Base-by-base conservation (phyloP, 64 coral and sea anemone species). In the Stylophora pistillata region DNA sequence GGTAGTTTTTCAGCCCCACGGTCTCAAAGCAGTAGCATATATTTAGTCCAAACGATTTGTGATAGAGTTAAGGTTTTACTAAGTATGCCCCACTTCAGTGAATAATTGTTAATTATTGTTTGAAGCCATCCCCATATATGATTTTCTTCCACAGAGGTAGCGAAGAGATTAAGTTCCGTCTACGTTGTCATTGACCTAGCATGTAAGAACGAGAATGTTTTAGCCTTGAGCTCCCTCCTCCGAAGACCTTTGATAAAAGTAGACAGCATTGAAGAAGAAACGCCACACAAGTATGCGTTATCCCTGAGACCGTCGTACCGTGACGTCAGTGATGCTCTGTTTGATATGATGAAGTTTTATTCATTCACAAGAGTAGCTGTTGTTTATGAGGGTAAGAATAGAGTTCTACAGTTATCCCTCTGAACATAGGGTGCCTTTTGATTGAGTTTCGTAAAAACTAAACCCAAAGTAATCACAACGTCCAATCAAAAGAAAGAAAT, bases 321-420 rank as follows among this genome's bases (percentile, higher is more conserved):
- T 15, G 54, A 78, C 12, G 69, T 92, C 9, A 69, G 73, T 60
- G 33, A 72, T 55, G 90, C 90, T 28, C 27, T 92, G 25, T 86
- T 76, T 57, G 90, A 92, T 69, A 41, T 92, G 13, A 74, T 75
- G 15, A 60, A 77, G 15, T 92, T 86, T 70, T 92, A 86, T 21
- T 34, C 34, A 18, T 92, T 86, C 34, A 72, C 65, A 33, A 56
- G 30, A 25, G 63, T 92, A 32, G 80, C 90, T 30, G 74, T 92
- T 18, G 60, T 92, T 4, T 92, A 92, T 60, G 90, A 92, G 78
- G 83, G 90, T 92, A 86, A 92, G 90, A 27, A 25, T 23, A 28
- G 20, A 25, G 23, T 11, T 25, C 23, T 64, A 61, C 20, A 9
- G 58, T 61, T 61, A 3, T 17, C 15, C 58, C 15, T 61, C 13